Evolutionary conservation across 2,888 invertebrate genomes (phyloP).

Genomic region (Synanthedon myopaeformis): DNA sequence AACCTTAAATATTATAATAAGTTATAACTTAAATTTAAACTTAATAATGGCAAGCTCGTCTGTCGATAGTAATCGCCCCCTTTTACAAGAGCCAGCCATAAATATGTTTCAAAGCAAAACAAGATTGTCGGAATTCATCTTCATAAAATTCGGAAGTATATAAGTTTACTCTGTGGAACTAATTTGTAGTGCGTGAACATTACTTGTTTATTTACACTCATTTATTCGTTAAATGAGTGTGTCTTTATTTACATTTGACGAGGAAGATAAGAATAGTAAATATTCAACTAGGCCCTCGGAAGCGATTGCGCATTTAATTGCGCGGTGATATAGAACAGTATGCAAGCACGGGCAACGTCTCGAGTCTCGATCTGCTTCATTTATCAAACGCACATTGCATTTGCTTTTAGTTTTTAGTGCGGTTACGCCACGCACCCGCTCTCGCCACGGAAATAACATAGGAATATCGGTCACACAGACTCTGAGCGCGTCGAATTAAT

Average conservation of each 20-base stretch:
- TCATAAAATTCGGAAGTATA: too few species aligned
- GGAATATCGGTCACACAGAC: conserved; percentile 67
- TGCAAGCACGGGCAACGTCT: neutral
- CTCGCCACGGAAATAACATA: conserved; percentile 61
- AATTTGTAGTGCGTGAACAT: too few species aligned
- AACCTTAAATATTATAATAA: too few species aligned
- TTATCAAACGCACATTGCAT: conserved; percentile 62
- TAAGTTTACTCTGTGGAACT: too few species aligned
- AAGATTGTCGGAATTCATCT: too few species aligned
- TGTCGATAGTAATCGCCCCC: too few species aligned
- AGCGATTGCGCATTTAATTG: neutral
- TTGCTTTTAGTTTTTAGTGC: conserved; percentile 61
- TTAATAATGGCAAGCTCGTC: too few species aligned
- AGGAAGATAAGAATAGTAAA: neutral
- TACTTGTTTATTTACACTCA: too few species aligned
- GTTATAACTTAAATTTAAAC: too few species aligned
- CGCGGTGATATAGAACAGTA: neutral
- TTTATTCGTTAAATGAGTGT: too few species aligned
- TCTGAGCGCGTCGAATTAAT: conserved; percentile 58
- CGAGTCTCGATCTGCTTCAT: conserved; percentile 30
- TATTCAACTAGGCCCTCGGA: neutral
- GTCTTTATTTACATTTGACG: neutral
- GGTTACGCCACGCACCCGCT: conserved; percentile 55
- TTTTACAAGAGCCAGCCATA: too few species aligned
- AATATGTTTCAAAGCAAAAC: too few species aligned